phyloP scores from a whole-genome alignment of 2,888 invertebrate species.

The Cheilosia scutellata region DNA sequence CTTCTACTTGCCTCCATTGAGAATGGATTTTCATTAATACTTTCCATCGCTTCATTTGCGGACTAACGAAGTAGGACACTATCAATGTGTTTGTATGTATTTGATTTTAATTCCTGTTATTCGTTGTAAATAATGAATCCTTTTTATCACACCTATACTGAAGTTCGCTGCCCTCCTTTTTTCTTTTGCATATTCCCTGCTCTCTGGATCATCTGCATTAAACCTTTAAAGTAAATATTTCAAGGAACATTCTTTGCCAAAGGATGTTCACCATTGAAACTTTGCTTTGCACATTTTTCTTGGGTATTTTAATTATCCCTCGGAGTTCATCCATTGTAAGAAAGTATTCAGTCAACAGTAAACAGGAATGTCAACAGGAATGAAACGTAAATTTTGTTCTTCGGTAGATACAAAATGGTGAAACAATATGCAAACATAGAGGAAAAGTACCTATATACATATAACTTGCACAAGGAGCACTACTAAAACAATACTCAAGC shows the following conservation, averaged over 20 bases:
- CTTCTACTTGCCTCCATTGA: no score
- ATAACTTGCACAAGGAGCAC: neutral
- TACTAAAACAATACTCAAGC: neutral
- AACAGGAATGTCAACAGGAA: neutral
- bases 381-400: no score
- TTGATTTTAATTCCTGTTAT: no score
- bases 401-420: neutral
- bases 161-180: no score
- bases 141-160: no score
- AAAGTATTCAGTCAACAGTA: neutral
- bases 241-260: conserved; percentile 37
- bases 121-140: no score
- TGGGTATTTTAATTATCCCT: conserved; percentile 4
- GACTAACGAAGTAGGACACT: no score
- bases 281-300: neutral
- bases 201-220: neutral
- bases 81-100: no score
- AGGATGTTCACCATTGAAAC: neutral
- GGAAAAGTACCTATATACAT: neutral
- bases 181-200: no score
- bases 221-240: conserved; percentile 55
- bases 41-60: no score
- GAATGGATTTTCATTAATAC: no score
- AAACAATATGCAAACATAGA: neutral
- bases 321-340: neutral